These are phyloP conservation scores for Eulemur rubriventer DNA, from an alignment of 2,797 vertebrate genomes.

Conservation along the genomic window DNA sequence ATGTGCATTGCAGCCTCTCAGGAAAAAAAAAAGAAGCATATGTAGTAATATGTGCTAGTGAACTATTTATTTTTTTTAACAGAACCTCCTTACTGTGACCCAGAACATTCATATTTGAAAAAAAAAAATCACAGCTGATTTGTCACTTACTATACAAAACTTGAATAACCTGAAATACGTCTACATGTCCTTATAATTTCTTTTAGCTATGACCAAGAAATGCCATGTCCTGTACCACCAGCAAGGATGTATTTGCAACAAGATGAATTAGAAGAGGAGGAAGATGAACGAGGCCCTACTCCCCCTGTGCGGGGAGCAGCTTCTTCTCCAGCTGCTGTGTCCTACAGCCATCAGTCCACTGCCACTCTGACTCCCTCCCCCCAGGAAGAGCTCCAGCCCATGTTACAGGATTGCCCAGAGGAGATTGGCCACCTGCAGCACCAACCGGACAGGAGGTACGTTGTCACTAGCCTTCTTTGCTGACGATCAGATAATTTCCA, in stretches of 20 bases:
- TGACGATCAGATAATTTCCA: not conserved
- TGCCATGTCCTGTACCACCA: slow-evolving; percentile 94
- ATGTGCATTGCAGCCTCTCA: not conserved
- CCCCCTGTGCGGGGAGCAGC: slow-evolving; percentile 96
- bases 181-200: not conserved
- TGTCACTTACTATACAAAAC: not conserved
- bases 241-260: slow-evolving; percentile 98
- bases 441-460: slow-evolving; percentile 93
- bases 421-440: slow-evolving; percentile 85
- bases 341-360: slow-evolving; percentile 98
- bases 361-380: slow-evolving; percentile 98
- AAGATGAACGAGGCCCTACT: slow-evolving; percentile 96
- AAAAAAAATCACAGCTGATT: not conserved
- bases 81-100: not conserved
- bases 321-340: slow-evolving; percentile 97
- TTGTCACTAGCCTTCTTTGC: slow-evolving; percentile 25
- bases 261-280: slow-evolving; percentile 95
- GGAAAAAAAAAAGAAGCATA: not conserved
- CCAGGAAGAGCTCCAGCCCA: slow-evolving; percentile 97
- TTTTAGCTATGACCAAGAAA: slow-evolving; percentile 94
- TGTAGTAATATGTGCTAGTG: not conserved
- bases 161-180: not conserved
- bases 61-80: not conserved
- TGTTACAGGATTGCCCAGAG: slow-evolving; percentile 94
- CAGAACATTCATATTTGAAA: not conserved